Conservation (phyloP, 1,140 invertebrate species). For the Rhopalosiphum maidis region DNA sequence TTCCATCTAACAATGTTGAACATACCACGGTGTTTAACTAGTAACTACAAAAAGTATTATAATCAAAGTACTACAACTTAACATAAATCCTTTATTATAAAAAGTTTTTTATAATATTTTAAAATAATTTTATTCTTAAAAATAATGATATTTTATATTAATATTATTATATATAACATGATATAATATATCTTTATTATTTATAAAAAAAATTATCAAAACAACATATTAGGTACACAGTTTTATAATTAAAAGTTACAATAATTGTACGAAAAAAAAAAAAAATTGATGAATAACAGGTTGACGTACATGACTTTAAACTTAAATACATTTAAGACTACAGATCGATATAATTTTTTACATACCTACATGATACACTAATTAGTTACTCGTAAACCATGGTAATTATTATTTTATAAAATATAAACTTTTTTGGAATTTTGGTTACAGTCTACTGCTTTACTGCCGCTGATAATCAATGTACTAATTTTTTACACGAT, state of each 20-base stretch:
- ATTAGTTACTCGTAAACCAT: neutral
- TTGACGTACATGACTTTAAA: neutral
- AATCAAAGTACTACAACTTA: neutral
- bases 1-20: conserved; percentile 25
- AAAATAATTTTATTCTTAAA: conserved; percentile 5
- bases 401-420: neutral
- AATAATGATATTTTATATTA: conserved; percentile 30
- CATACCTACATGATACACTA: neutral
- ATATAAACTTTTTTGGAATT: neutral
- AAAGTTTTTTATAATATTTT: neutral
- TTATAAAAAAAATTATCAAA: neutral
- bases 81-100: neutral
- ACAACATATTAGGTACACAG: neutral
- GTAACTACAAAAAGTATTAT: neutral
- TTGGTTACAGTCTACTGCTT: neutral
- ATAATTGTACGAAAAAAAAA: neutral
- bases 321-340: neutral
- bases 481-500: no score
- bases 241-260: neutral
- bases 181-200: neutral
- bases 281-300: neutral
- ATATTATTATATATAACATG: no score
- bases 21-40: neutral
- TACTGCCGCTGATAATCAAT: no score
- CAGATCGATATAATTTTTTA: neutral